A percentile compares a stretch with the other conserved stretches of the same genome.
phyloP scores from a whole-genome alignment of 2,113 vertebrate genomes.

The Leucopsar rothschildi region DNA sequence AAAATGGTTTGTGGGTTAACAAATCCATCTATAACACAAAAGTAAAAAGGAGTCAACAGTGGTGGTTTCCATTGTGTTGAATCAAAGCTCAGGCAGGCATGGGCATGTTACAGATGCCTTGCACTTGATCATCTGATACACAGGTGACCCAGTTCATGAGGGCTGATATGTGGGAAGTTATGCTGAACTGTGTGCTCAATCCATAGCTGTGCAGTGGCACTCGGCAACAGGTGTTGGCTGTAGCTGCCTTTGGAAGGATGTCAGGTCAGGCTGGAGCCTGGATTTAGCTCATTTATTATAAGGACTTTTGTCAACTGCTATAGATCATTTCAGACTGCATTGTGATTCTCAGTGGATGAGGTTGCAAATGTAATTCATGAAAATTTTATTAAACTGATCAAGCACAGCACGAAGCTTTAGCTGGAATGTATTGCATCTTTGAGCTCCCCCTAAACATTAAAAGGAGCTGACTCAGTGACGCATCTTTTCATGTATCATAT shows the following conservation, averaged over 20 bases:
- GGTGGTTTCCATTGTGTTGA: background rate
- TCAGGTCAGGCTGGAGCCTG: background rate
- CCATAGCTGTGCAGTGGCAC: background rate
- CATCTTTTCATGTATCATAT: constrained; percentile 5
- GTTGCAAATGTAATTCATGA: background rate
- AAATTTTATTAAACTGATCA: constrained; percentile 23
- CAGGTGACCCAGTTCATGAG: background rate
- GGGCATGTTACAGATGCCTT: background rate
- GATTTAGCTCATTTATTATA: background rate
- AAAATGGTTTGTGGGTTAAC: background rate
- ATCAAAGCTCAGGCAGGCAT: background rate
- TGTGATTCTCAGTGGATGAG: background rate
- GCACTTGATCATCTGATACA: background rate
- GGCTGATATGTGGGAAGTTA: background rate
- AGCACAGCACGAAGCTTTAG: background rate
- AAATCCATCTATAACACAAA: background rate
- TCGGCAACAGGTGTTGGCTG: background rate
- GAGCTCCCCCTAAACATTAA: background rate
- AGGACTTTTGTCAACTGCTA: background rate
- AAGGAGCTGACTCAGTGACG: constrained; percentile 4
- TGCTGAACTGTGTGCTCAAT: accelerated
- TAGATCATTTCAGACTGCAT: background rate
- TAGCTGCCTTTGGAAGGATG: background rate
- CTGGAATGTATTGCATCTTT: background rate
- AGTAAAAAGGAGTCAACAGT: background rate